phyloP scores from a whole-genome alignment of 2,797 vertebrate species.

The Emys orbicularis region DNA sequence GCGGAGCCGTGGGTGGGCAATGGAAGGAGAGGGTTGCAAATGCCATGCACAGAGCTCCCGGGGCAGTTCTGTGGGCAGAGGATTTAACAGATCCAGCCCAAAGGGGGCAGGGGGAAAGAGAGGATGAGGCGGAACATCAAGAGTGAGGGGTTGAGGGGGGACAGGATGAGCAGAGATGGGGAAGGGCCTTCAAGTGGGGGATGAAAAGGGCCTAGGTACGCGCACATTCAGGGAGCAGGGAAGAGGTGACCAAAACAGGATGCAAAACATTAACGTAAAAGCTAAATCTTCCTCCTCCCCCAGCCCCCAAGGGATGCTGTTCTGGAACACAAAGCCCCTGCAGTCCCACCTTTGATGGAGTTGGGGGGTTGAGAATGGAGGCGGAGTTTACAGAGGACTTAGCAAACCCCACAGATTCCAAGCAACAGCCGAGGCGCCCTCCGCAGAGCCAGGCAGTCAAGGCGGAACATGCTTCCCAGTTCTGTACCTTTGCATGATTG shows the following conservation, averaged over 20 bases:
- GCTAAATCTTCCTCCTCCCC: neutral
- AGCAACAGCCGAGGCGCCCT: neutral
- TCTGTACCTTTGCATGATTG: fast-evolving
- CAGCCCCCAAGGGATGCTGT: neutral
- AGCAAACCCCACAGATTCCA: neutral
- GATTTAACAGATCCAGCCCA: neutral
- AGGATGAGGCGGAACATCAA: neutral
- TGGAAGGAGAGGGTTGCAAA: neutral
- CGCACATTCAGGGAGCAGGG: neutral
- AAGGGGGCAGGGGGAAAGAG: neutral
- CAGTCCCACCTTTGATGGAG: neutral
- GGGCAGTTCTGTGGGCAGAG: neutral
- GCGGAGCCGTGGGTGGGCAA: neutral
- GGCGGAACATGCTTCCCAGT: neutral
- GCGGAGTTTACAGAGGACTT: neutral
- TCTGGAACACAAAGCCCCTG: neutral
- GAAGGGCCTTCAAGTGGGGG: neutral
- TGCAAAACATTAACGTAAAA: neutral
- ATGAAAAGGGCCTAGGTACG: neutral
- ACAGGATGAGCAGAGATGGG: neutral
- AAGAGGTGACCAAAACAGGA: neutral
- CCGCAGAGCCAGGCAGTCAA: neutral
- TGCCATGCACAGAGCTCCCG: neutral
- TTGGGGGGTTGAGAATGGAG: neutral
- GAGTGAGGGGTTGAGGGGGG: neutral